Evolutionary conservation across 2,797 vertebrate species (phyloP), one percentile per base, ranked within the genome.

Genomic region (Clarias laeviceps): DNA sequence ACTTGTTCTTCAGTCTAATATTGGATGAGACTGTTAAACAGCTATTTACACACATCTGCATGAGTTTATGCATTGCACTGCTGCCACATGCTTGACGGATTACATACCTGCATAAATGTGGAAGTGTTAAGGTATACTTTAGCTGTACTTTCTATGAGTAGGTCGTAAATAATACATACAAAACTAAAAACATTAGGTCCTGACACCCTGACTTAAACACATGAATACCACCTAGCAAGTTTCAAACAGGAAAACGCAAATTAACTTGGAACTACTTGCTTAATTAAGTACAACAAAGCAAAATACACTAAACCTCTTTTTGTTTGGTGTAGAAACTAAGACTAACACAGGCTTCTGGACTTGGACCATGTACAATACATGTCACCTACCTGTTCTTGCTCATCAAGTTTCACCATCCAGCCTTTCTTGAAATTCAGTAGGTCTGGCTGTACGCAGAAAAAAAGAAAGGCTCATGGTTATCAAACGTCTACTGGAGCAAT

Each of bases 401-500:
- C 94, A 82, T 96, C 95, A 79, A 96, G 92, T 86, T 95, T 96
- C 89, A 96, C 95, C 96, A 96, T 96, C 96, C 96, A 96, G 27
- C 96, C 96, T 91, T 96, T 96, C 91, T 96, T 96, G 90, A 96
- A 96, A 91, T 96, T 96, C 84, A 96, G 91, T 88, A 96, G 88
- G 89, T 96, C 96, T 2, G 96, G 96, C 96, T 96, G 88, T 22
- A 84, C 80, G 82, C 85, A 34, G 69, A 84, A 83, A 76, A 29
- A 6, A 20, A 64, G 45, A 87, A 57, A 64, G 45, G 2, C 62
- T 18, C n/a, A 57, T 83, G 18, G 87, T 45, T 45, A 40, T 64
- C 29, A 61, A 68, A 12, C 17, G 14, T 29, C 22, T 1, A 56
- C 15, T 61, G 14, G 15, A 65, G 40, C 1, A 34, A 66, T 20